phyloP scores from a whole-genome alignment of 2,113 vertebrate species.

The Boulengeromyrus knoepffleri region DNA sequence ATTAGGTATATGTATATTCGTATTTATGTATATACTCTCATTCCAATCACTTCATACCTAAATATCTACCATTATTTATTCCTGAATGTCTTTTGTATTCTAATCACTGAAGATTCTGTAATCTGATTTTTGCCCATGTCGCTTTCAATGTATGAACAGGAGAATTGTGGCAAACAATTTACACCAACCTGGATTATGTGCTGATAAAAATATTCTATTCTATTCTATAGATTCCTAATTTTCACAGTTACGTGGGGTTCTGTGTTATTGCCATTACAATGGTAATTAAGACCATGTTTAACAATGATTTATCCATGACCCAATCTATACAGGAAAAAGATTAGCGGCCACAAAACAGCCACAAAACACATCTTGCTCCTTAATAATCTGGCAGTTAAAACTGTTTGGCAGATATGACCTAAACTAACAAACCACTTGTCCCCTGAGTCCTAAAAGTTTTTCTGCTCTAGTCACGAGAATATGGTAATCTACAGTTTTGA shows the following conservation, averaged over 20 bases:
- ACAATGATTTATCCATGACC: neutral
- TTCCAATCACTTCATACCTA: neutral
- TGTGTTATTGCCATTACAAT: neutral
- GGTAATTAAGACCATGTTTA: neutral
- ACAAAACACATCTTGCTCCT: neutral
- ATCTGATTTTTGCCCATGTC: neutral
- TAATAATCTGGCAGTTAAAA: neutral
- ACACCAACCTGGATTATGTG: neutral
- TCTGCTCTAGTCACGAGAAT: neutral
- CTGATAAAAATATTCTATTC: neutral
- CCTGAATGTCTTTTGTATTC: neutral
- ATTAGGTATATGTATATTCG: neutral
- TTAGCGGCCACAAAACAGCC: neutral
- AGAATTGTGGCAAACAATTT: neutral
- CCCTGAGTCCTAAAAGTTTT: neutral
- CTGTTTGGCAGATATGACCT: neutral
- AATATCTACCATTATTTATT: neutral
- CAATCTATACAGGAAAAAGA: neutral
- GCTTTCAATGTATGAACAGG: neutral
- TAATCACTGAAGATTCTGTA: neutral
- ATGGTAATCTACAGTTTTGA: neutral
- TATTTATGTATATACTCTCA: neutral
- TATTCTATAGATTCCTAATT: neutral
- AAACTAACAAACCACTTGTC: neutral
- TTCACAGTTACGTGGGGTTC: neutral